These are phyloP conservation scores for Aspiorhynchus laticeps DNA, from an alignment of 2,113 vertebrate species.

Conservation along the genomic window DNA sequence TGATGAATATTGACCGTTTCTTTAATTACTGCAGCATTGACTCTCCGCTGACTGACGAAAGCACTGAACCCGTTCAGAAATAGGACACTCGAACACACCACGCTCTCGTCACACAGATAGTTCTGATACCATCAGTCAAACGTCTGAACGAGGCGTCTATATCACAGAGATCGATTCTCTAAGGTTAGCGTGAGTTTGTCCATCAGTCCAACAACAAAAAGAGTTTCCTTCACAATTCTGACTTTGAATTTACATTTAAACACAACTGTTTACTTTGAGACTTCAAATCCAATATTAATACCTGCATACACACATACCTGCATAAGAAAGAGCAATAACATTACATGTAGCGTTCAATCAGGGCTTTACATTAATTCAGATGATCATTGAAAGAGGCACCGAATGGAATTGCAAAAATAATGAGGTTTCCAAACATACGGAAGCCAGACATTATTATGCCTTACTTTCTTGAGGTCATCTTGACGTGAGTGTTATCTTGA, in stretches of 20 bases:
- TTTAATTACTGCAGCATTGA: background rate
- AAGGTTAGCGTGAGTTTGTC: background rate
- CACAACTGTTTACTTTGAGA: background rate
- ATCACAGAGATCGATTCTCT: background rate
- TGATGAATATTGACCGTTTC: too few relatives aligned
- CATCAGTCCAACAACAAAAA: background rate
- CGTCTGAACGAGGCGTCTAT: background rate
- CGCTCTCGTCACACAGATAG: background rate
- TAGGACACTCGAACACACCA: background rate
- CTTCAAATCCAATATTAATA: background rate
- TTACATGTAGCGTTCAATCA: background rate
- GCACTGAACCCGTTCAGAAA: background rate
- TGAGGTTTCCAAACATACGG: background rate
- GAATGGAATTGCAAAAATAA: background rate
- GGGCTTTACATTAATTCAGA: background rate
- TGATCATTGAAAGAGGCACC: background rate
- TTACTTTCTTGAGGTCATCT: background rate
- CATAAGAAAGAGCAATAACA: background rate
- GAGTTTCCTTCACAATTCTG: background rate
- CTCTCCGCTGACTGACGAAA: background rate
- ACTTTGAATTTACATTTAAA: background rate
- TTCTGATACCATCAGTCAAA: background rate
- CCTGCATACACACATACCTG: too few relatives aligned
- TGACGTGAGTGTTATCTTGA: background rate
- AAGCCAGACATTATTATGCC: background rate